Base-by-base conservation (phyloP, 2,797 vertebrate species). In the Sebastes baramenuke region DNA sequence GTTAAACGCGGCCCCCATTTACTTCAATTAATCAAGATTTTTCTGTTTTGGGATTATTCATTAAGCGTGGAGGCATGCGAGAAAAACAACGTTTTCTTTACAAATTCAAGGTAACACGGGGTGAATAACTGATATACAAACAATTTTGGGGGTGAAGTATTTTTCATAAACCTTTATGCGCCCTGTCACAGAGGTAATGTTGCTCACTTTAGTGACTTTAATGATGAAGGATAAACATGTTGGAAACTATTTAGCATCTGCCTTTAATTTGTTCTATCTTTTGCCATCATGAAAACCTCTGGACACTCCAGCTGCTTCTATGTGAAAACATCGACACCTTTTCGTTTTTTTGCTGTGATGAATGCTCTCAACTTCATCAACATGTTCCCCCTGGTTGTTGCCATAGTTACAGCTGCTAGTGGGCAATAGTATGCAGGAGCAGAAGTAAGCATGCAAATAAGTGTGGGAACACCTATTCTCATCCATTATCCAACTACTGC, bases 1-100 rank as follows among this genome's bases (percentile, higher is more conserved):
- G 14, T 42, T 42, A 42, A 42, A 42, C 38, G 38, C 14, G 1
- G 38, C 1, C 38, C 38, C 38, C 38, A 42, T 42, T 42, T 42
- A 42, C 38, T 42, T 42, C 6, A 14, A 38, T 38, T 14, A 38
- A 14, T 6, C 36, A 6, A 38, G 36, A 38, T 14, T 38, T 38
- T 12, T 38, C 36, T 0, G 36, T 38, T 38, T 38, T 38, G 1
- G 1, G 36, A 0, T 38, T 14, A 38, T 38, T 38, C 0, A 1
- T 38, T 38, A 38, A 38, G 36, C 13, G 14, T 42, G 38, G 38
- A 42, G 38, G 14, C 14, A 42, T 7, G 38, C 14, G 14, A 42
- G 38, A 42, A 42, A 42, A 38, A 38, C 36, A 14, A 38, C 0
- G 14, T 42, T 42, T 0, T 7, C 38, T 42, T 42, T 0, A 42